Evolutionary conservation across 2,113 vertebrate species (phyloP).

Genomic region (Colossoma macropomum): DNA sequence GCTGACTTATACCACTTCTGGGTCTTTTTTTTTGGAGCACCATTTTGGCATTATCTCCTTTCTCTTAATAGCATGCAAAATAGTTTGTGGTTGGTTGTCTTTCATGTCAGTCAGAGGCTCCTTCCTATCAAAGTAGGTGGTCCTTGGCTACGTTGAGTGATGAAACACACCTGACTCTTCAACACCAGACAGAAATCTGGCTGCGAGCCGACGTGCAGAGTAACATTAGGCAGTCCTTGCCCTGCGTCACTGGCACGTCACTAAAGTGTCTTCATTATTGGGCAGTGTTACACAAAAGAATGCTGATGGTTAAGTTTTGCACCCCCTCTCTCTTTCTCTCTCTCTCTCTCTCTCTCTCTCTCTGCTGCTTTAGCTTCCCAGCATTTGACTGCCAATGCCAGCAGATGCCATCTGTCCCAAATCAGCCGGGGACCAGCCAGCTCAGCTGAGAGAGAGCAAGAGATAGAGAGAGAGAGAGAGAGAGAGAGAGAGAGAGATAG

Average conservation of each 20-base stretch:
- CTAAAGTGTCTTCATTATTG: constrained; percentile 4
- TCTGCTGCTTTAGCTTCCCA: constrained; percentile 19
- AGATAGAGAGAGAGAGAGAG: constrained; percentile 26
- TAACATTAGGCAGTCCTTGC: neutral
- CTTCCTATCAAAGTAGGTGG: too few species aligned
- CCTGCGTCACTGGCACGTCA: neutral
- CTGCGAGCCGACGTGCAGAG: neutral
- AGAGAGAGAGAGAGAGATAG: constrained; percentile 25
- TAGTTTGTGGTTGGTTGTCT: too few species aligned
- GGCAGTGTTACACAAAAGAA: neutral
- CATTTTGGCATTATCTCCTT: too few species aligned
- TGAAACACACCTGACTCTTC: too few species aligned
- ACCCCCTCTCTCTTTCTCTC: neutral
- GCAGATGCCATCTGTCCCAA: constrained; percentile 49
- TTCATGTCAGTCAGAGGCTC: too few species aligned
- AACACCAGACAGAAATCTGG: too few species aligned
- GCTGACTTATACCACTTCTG: too few species aligned
- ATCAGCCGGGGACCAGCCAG: constrained; percentile 41
- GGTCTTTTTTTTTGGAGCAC: too few species aligned
- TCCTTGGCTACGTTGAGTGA: too few species aligned
- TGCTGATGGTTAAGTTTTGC: constrained; percentile 3
- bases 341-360: neutral
- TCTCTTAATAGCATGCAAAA: too few species aligned
- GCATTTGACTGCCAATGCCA: constrained; percentile 32
- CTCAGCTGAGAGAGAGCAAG: constrained; percentile 32